These are phyloP conservation scores for Meghimatium bilineatum DNA, from an alignment of 2,888 invertebrate species.

Conservation along the genomic window DNA sequence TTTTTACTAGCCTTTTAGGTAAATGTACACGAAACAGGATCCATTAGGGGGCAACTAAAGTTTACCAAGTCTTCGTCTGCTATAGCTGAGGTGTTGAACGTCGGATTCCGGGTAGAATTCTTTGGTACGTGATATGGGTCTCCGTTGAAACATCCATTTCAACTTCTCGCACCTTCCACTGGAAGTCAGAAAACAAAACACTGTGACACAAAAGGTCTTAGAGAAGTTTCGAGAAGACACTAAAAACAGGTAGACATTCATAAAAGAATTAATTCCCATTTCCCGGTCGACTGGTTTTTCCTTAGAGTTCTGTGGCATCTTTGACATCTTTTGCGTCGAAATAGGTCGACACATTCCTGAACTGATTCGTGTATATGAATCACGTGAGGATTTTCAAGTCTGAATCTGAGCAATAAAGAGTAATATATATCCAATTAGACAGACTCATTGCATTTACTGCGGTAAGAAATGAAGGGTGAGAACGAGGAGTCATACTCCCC, in stretches of 20 bases:
- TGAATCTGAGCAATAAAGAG: background rate
- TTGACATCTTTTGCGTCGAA: background rate
- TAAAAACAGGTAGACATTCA: background rate
- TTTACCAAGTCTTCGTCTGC: background rate
- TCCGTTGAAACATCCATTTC: conserved; percentile 12
- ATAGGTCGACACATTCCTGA: conserved; percentile 2
- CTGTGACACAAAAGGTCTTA: conserved; percentile 11
- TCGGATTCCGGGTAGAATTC: background rate
- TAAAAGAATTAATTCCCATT: conserved; percentile 1
- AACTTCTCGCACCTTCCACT: background rate
- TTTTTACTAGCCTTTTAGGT: conserved; percentile 18
- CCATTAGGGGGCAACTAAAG: conserved; percentile 26
- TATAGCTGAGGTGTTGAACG: background rate
- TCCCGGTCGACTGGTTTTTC: background rate
- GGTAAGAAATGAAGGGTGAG: background rate
- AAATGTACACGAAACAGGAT: conserved; percentile 24
- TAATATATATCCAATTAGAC: background rate
- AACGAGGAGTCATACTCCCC: too few relatives aligned
- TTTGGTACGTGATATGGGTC: background rate
- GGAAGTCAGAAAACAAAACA: conserved; percentile 15
- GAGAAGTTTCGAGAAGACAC: background rate
- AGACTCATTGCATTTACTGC: background rate
- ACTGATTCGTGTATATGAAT: background rate
- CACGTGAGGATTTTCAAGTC: background rate
- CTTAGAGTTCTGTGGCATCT: too few relatives aligned